Percentiles rank a stretch among this genome's conserved stretches.
Evolutionary conservation across 2,888 invertebrate species (phyloP).

Genomic region (Apoda limacodes): DNA sequence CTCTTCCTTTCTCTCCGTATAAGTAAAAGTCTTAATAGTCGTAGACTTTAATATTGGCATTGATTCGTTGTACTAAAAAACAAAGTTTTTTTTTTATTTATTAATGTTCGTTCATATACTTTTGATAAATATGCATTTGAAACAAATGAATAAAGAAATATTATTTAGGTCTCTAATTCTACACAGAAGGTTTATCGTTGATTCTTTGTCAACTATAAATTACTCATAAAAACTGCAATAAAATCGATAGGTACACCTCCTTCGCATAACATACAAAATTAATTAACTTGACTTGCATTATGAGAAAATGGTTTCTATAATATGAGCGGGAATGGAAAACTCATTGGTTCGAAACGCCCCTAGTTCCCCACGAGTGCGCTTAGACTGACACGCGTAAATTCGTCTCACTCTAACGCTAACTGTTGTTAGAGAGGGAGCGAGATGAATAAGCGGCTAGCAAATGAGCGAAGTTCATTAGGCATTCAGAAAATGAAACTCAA

Average conservation of each 20-base stretch:
- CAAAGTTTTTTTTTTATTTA: no score
- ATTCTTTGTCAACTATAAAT: no score
- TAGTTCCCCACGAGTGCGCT: neutral
- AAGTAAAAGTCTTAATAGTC: no score
- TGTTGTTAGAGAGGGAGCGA: constrained; percentile 15
- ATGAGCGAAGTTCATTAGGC: constrained; percentile 50
- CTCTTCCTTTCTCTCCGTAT: no score
- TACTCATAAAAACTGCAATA: neutral
- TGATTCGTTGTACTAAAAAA: no score
- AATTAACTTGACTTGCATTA: constrained; percentile 9
- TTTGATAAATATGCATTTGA: no score
- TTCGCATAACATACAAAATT: constrained; percentile 1
- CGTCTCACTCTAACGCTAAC: constrained; percentile 22
- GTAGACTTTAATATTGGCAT: no score
- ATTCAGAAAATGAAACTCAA: constrained; percentile 58
- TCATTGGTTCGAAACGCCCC: neutral
- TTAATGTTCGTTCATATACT: no score
- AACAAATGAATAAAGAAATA: no score
- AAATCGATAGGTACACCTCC: neutral
- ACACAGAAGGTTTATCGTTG: no score
- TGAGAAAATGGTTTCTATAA: constrained; percentile 10
- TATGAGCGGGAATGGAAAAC: neutral
- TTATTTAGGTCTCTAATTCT: no score
- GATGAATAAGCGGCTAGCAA: constrained; percentile 23
- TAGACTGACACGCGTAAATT: constrained; percentile 3